These are phyloP conservation scores for Sminthurides aquaticus DNA, from an alignment of 2,888 invertebrate genomes.

Conservation along the genomic window DNA sequence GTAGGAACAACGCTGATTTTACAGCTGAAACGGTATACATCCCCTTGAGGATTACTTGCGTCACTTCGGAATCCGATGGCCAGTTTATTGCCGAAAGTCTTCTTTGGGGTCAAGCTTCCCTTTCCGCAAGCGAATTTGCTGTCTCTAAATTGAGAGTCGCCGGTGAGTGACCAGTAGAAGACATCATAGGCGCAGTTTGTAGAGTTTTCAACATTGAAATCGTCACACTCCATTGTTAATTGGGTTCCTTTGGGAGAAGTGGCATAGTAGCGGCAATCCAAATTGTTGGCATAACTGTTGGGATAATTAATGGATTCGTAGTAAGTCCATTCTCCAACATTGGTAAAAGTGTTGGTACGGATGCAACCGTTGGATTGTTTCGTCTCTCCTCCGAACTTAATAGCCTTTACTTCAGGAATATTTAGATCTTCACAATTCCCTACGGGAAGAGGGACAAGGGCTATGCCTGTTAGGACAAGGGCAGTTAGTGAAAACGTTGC, in stretches of 20 bases:
- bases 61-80: slow-evolving; percentile 26
- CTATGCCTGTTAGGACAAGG: not conserved
- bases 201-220: slow-evolving; percentile 30
- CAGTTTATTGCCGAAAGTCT: slow-evolving; percentile 20
- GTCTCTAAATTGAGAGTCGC: slow-evolving; percentile 22
- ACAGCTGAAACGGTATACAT: slow-evolving; percentile 9
- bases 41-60: slow-evolving; percentile 8
- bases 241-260: slow-evolving; percentile 26
- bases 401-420: not conserved
- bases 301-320: slow-evolving; percentile 30
- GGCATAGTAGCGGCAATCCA: slow-evolving; percentile 24
- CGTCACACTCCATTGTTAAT: slow-evolving; percentile 26
- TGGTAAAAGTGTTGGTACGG: slow-evolving; percentile 15
- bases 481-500: not conserved
- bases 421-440: not conserved
- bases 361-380: not conserved
- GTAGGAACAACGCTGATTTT: slow-evolving; percentile 7
- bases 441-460: no score
- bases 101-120: slow-evolving; percentile 11
- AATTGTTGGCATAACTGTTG: slow-evolving; percentile 16
- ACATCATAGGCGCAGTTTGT: slow-evolving; percentile 25
- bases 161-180: slow-evolving; percentile 28
- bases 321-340: slow-evolving; percentile 22
- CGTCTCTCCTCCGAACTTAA: not conserved
- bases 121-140: slow-evolving; percentile 25